Evolutionary conservation across 2,113 vertebrate species (phyloP).

Genomic region (Emberiza fucata): DNA sequence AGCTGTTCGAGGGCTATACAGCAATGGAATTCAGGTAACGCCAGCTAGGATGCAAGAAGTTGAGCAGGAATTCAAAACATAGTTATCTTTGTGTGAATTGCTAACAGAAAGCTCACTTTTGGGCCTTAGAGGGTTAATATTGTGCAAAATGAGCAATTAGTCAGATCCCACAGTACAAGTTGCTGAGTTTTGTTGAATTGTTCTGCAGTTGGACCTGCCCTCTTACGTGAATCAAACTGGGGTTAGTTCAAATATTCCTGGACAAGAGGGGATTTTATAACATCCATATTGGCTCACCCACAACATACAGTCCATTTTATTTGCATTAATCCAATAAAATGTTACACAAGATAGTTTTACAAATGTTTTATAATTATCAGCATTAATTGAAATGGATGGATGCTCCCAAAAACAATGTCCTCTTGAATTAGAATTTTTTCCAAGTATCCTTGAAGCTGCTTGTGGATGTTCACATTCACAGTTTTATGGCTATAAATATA

Average conservation of each 20-base stretch:
- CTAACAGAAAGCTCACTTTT: background rate
- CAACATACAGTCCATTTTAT: background rate
- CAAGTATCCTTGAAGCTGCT: background rate
- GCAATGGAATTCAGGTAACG: background rate
- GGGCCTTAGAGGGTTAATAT: background rate
- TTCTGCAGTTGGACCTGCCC: background rate
- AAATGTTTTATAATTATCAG: background rate
- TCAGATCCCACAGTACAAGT: background rate
- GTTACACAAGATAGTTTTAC: background rate
- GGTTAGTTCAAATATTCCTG: background rate
- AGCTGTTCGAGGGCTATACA: background rate
- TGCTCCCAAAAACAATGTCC: background rate
- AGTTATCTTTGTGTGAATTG: background rate
- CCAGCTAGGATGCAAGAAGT: background rate
- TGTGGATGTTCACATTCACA: background rate
- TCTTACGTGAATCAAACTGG: background rate
- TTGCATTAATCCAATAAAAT: background rate
- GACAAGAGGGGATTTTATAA: background rate
- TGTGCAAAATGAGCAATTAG: background rate
- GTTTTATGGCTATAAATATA: background rate
- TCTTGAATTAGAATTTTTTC: background rate
- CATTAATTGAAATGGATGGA: background rate
- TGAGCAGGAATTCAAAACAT: background rate
- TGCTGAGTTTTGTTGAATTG: background rate
- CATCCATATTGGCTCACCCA: background rate